A percentile compares a stretch with the other conserved stretches of the same genome.
Conservation (phyloP, 1,140 invertebrate genomes). For the Rhopalosiphum maidis region DNA sequence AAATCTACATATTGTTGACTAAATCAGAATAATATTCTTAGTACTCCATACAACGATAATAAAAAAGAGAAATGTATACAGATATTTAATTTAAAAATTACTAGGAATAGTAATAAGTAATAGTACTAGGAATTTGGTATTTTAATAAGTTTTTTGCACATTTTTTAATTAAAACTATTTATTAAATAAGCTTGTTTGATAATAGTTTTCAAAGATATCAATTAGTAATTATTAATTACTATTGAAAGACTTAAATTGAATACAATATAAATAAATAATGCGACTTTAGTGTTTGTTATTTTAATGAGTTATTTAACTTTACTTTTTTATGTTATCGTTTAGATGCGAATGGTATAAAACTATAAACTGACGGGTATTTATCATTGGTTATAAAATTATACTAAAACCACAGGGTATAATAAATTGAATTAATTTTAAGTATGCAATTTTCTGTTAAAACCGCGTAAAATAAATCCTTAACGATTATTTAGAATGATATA, state of each 20-base stretch:
- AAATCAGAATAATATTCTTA: not conserved
- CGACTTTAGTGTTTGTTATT: not conserved
- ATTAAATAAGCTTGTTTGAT: not conserved
- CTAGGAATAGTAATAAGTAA: too few relatives aligned
- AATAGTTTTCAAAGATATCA: not conserved
- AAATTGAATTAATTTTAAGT: slow-evolving; percentile 7
- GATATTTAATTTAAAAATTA: not conserved
- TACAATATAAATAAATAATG: not conserved
- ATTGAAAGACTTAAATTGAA: not conserved
- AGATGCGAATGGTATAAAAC: not conserved
- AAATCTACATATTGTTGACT: not conserved
- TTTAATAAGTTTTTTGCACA: not conserved
- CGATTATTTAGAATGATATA: not conserved
- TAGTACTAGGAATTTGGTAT: not conserved
- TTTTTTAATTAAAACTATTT: not conserved
- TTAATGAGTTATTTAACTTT: not conserved
- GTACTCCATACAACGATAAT: not conserved
- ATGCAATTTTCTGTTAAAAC: not conserved
- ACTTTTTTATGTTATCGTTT: not conserved
- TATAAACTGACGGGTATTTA: not conserved
- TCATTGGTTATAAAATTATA: not conserved
- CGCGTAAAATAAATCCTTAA: not conserved
- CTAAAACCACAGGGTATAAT: not conserved
- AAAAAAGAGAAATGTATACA: not conserved
- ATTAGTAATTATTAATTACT: not conserved